Percentiles rank a stretch among this genome's conserved stretches.
Evolutionary conservation across 2,113 vertebrate genomes (phyloP).

Genomic region (Synchiropus splendidus): DNA sequence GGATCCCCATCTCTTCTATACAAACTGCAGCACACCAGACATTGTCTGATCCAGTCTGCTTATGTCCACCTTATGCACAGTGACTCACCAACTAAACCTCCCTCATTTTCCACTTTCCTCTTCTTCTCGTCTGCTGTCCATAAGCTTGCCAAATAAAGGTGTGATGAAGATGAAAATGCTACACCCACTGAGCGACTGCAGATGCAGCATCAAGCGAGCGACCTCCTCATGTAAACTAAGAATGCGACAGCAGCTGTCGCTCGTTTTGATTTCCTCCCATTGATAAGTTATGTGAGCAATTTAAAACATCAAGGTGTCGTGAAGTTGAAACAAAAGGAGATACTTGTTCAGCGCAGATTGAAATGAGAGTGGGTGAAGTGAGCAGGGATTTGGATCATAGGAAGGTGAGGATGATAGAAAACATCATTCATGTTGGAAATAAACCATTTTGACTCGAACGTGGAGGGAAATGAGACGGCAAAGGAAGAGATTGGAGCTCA

Average conservation of each 20-base stretch:
- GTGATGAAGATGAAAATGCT: too few species aligned
- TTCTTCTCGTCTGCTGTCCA: slow-evolving; percentile 24
- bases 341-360: neutral
- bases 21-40: too few species aligned
- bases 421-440: too few species aligned
- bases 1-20: too few species aligned
- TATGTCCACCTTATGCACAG: slow-evolving; percentile 41
- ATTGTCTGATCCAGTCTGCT: too few species aligned
- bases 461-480: too few species aligned
- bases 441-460: too few species aligned
- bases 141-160: slow-evolving; percentile 41
- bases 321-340: slow-evolving; percentile 9
- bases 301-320: slow-evolving; percentile 3
- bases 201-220: slow-evolving; percentile 17
- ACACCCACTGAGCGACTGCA: slow-evolving; percentile 30
- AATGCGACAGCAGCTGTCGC: slow-evolving; percentile 16
- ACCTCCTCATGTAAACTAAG: too few species aligned
- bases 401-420: too few species aligned
- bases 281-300: slow-evolving; percentile 10
- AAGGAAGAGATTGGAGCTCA: too few species aligned
- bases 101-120: slow-evolving; percentile 27
- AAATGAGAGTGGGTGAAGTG: too few species aligned
- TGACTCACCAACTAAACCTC: slow-evolving; percentile 46
- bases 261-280: slow-evolving; percentile 20
- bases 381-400: too few species aligned